Percentiles rank a stretch among this genome's conserved stretches.
Conservation (phyloP, 2,888 invertebrate species). For the Meandrusa payeni region DNA sequence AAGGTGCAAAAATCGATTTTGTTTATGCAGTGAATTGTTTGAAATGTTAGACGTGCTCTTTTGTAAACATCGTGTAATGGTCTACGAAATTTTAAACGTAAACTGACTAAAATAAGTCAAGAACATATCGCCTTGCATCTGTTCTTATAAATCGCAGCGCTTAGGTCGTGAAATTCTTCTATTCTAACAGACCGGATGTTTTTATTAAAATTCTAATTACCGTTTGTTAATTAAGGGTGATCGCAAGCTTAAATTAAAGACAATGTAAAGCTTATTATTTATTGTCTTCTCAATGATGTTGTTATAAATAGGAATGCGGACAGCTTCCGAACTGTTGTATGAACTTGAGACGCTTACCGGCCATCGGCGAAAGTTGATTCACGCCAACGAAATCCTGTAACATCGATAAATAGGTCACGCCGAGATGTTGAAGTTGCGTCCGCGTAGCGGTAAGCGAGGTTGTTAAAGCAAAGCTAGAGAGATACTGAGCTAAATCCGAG, state of each 20-base stretch:
- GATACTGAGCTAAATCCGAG: constrained; percentile 75
- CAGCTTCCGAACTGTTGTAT: constrained; percentile 53
- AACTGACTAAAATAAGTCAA: constrained; percentile 20
- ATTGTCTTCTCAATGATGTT: constrained; percentile 67
- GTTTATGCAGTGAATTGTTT: constrained; percentile 17
- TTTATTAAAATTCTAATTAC: no score
- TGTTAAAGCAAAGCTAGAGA: constrained; percentile 76
- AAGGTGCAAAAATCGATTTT: neutral
- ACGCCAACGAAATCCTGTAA: constrained; percentile 77
- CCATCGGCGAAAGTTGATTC: constrained; percentile 41
- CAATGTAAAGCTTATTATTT: constrained; percentile 58
- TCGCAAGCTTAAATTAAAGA: constrained; percentile 57
- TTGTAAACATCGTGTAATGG: constrained; percentile 14
- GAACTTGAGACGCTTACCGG: constrained; percentile 34
- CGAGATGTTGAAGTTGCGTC: constrained; percentile 46
- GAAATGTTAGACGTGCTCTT: constrained; percentile 2
- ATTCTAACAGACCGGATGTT: no score
- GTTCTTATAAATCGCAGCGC: constrained; percentile 36
- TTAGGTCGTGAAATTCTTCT: no score
- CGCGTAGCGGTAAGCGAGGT: constrained; percentile 67
- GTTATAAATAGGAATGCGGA: constrained; percentile 68
- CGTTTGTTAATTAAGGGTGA: constrained; percentile 1
- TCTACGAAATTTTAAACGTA: constrained; percentile 5
- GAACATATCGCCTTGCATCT: constrained; percentile 39
- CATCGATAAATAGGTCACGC: constrained; percentile 72